These are phyloP conservation scores for Scaptomyza polygonia DNA, from an alignment of 2,888 invertebrate species.

Conservation along the genomic window DNA sequence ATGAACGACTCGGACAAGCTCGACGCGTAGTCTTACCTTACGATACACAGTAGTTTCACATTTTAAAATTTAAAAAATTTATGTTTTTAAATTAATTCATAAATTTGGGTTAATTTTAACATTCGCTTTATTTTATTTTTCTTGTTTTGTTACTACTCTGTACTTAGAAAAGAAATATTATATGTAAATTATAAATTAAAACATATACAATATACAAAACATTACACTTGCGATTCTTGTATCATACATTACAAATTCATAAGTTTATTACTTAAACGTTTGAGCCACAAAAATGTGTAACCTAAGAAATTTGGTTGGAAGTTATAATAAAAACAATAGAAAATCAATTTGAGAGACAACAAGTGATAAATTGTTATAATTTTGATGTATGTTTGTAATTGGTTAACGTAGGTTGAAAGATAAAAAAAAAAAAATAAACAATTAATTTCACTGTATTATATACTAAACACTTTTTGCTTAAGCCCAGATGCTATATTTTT, in stretches of 20 bases:
- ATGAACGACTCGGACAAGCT: constrained; percentile 36
- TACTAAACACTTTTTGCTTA: not conserved
- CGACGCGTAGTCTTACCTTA: constrained; percentile 16
- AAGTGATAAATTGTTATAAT: not conserved
- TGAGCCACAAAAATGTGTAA: constrained; percentile 36
- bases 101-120: not conserved
- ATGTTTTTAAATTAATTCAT: no score
- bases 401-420: not conserved
- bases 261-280: constrained; percentile 15
- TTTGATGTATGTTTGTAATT: not conserved
- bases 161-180: constrained; percentile 53
- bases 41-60: not conserved
- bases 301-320: constrained; percentile 4
- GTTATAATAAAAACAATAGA: not conserved
- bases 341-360: not conserved
- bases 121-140: constrained; percentile 3
- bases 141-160: constrained; percentile 25
- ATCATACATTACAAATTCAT: constrained; percentile 6
- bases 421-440: not conserved
- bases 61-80: no score
- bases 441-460: not conserved
- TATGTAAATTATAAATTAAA: constrained; percentile 38
- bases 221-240: constrained; percentile 37
- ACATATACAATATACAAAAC: constrained; percentile 61
- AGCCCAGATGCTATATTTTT: not conserved